Evolutionary conservation across 2,113 vertebrate genomes (phyloP).

Genomic region (Rhodinocichla rosea): DNA sequence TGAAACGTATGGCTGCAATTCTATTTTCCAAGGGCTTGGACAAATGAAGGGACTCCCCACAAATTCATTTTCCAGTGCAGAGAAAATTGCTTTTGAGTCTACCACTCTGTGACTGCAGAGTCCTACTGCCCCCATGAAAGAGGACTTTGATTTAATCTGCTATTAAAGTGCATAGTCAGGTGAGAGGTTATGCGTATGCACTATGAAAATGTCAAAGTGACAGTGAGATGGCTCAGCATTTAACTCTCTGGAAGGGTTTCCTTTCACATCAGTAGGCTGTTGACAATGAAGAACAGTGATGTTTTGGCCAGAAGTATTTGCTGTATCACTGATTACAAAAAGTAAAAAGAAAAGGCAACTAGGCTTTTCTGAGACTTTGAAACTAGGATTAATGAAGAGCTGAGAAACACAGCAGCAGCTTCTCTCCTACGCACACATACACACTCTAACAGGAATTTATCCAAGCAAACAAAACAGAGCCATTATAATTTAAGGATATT

Average conservation of each 20-base stretch:
- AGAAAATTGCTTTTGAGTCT: constrained; percentile 31
- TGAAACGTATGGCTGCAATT: not conserved
- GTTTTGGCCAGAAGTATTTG: not conserved
- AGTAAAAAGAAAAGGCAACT: not conserved
- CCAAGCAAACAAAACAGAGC: not conserved
- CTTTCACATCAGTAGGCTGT: not conserved
- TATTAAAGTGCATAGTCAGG: not conserved
- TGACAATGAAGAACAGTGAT: not conserved
- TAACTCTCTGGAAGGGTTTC: not conserved
- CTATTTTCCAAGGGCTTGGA: not conserved
- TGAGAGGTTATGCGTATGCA: not conserved
- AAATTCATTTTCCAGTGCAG: not conserved
- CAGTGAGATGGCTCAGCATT: not conserved
- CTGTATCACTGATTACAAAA: not conserved
- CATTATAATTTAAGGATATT: not conserved
- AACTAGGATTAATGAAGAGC: not conserved
- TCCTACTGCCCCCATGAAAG: not conserved
- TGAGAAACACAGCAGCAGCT: not conserved
- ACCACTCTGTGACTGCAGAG: not conserved
- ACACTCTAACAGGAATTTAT: not conserved
- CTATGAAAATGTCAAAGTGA: not conserved
- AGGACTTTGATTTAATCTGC: not conserved
- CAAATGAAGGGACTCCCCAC: not conserved
- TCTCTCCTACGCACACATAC: not conserved
- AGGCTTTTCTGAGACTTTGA: not conserved